Base-by-base conservation (phyloP, 2,113 vertebrate species). In the Microtus richardsoni region DNA sequence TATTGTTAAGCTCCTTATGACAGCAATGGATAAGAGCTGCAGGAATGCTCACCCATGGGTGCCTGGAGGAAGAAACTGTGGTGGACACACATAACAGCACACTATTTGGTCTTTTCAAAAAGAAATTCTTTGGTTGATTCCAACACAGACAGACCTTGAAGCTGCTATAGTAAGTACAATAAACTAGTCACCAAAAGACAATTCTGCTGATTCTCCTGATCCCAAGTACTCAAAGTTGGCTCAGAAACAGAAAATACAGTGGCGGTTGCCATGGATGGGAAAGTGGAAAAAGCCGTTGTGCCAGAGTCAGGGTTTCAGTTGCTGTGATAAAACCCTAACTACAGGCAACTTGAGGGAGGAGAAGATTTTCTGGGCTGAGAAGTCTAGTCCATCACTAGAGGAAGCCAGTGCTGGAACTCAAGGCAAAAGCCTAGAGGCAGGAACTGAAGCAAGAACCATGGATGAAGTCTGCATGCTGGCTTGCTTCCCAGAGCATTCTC, bases 151-250 rank as follows among this genome's bases (percentile, higher is more conserved):
- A 14, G 78, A 52, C 4, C 83, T 77, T 91, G 73, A 88, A 41
- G 68, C 36, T 8, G 41, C 66, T 75, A 80, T n/a, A 26, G 13
- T 26, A 91, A 91, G 39, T 68, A 44, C 49, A 74, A 74, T 79
- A 89, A 94, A 21, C 30, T 60, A 62, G 68, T 75, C 66, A 86
- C 49, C 13, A 22, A 68, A 90, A 71, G 66, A 68, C 14, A 94
- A 36, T 58, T 75, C 8, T 36, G 5, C 11, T 9, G 17, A 71
- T 49, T 93, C 84, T 49, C 26, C 21, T 36, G 47, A 19, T 13
- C 68, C 0, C 11, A 58, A 7, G 2, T n/a, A 60, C 16, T 19
- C 28, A 74, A 83, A 33, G 1, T 39, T 60, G 41, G 36, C 66
- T 83, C 58, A 44, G 44, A 84, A 52, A n/a, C 9, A 75, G 30